Conservation (phyloP, 30 jellyfish, hydroid and myxozoan species). For the Clytia hemisphaerica region DNA sequence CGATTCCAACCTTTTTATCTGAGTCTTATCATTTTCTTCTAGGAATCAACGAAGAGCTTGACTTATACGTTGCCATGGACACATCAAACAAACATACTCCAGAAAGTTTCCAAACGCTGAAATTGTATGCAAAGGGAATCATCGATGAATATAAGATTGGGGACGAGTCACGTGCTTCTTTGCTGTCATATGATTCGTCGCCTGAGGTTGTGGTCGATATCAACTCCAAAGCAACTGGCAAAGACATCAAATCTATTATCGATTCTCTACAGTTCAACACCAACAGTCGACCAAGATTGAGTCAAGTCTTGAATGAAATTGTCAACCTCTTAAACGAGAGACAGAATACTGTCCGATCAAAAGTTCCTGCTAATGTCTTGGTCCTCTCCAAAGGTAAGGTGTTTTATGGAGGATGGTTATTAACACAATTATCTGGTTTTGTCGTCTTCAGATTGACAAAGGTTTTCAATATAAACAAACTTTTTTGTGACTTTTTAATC, state of each 20-base stretch:
- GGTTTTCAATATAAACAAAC: too few relatives aligned
- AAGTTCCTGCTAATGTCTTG: constrained; percentile 16
- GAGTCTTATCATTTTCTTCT: neutral
- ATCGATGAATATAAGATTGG: constrained; percentile 15
- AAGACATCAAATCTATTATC: neutral
- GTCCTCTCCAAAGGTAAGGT: constrained; percentile 21
- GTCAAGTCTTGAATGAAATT: constrained; percentile 12
- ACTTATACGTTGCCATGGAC: constrained; percentile 6
- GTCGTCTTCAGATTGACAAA: too few relatives aligned
- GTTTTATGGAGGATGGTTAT: too few relatives aligned
- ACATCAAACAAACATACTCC: neutral
- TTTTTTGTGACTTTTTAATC: too few relatives aligned
- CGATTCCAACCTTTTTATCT: too few relatives aligned
- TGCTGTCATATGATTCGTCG: neutral
- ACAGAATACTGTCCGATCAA: neutral
- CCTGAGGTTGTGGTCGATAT: constrained; percentile 6
- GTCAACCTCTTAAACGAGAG: constrained; percentile 1
- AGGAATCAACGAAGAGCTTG: constrained; percentile 10
- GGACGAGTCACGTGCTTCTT: constrained; percentile 13
- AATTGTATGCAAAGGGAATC: constrained; percentile 23
- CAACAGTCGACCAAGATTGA: neutral
- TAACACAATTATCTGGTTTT: too few relatives aligned
- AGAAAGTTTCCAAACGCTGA: neutral
- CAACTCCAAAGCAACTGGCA: neutral
- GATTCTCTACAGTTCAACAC: neutral